Percentiles rank a stretch among this genome's conserved stretches.
Conservation (phyloP, 2,888 invertebrate species). For the Chrysomela aeneicollis region DNA sequence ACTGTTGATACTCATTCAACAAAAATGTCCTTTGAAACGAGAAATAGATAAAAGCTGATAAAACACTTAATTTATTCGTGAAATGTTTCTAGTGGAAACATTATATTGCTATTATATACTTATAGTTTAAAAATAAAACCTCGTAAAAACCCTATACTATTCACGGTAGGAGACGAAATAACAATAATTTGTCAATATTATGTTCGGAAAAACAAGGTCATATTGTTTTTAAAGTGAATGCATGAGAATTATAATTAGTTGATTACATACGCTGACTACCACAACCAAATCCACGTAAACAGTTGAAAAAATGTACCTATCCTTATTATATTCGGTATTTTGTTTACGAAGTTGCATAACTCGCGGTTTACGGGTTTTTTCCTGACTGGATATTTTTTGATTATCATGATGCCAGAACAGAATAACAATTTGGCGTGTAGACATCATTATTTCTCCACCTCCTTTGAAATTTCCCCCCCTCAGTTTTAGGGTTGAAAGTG, state of each 20-base stretch:
- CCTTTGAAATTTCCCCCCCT: too few relatives aligned
- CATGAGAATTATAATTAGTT: background rate
- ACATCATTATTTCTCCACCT: too few relatives aligned
- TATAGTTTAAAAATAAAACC: background rate
- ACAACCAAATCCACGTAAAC: constrained; percentile 5
- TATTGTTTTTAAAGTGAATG: background rate
- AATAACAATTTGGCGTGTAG: too few relatives aligned
- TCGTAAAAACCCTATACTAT: background rate
- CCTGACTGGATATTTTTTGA: background rate
- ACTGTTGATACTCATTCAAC: too few relatives aligned
- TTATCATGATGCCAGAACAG: too few relatives aligned
- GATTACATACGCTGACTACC: constrained; percentile 1
- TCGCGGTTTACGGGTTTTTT: background rate
- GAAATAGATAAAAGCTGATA: background rate
- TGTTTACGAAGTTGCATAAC: background rate
- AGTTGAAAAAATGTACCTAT: background rate
- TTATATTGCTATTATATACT: background rate
- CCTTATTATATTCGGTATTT: background rate
- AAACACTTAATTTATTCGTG: background rate
- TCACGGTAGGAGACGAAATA: background rate
- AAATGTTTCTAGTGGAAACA: too few relatives aligned
- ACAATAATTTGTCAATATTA: constrained; percentile 7
- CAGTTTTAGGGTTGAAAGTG: too few relatives aligned
- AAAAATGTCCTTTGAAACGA: too few relatives aligned
- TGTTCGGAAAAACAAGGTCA: constrained; percentile 1